phyloP scores from a whole-genome alignment of 2,888 invertebrate genomes.

The Hydroisotoma schaefferi region DNA sequence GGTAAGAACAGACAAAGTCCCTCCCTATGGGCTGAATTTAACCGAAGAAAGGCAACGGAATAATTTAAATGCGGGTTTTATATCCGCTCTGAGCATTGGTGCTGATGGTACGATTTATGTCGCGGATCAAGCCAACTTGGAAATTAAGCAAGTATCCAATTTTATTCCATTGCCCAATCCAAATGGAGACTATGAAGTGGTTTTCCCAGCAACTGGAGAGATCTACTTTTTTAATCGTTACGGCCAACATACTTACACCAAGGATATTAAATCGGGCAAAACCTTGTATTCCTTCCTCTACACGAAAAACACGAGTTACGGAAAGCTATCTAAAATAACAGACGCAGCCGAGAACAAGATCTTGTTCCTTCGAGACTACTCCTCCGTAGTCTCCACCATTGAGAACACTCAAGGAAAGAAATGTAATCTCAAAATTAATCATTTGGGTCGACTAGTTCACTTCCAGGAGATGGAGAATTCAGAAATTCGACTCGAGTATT shows the following conservation, averaged over 20 bases:
- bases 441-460: constrained; percentile 83
- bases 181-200: constrained; percentile 87
- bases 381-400: constrained; percentile 84
- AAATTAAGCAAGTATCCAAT: constrained; percentile 64
- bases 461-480: constrained; percentile 80
- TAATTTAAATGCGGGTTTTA: constrained; percentile 57
- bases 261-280: constrained; percentile 90
- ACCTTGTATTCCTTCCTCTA: constrained; percentile 93
- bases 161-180: constrained; percentile 82
- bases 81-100: constrained; percentile 86
- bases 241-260: constrained; percentile 93
- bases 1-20: constrained; percentile 41
- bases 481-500: constrained; percentile 84
- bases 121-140: constrained; percentile 79
- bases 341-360: constrained; percentile 92
- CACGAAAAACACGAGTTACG: constrained; percentile 93
- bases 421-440: constrained; percentile 85
- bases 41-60: constrained; percentile 38
- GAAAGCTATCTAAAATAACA: constrained; percentile 86
- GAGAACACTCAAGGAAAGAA: constrained; percentile 93
- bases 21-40: constrained; percentile 38
- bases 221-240: constrained; percentile 89
- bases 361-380: constrained; percentile 85
- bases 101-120: constrained; percentile 94
- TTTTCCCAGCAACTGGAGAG: constrained; percentile 89